Evolutionary conservation across 2,888 invertebrate genomes (phyloP), one percentile per base, ranked within the genome.

Genomic region (Drosophila mimetica): DNA sequence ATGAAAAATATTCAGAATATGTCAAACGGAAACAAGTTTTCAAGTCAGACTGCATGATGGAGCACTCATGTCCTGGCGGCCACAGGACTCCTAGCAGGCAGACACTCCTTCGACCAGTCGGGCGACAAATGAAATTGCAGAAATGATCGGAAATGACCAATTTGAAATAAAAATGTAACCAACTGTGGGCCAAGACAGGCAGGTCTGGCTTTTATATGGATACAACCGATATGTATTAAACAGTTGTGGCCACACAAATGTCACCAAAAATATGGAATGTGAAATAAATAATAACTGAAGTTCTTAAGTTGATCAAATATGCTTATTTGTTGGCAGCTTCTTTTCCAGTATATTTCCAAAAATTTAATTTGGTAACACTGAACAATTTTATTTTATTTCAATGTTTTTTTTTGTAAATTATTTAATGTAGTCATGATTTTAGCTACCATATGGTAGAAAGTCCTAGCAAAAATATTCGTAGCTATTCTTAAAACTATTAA

Each of bases 111-210:
- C 53, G n/a, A 28, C 48, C 74, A 87, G 64, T 69, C 67, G 69
- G 74, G 82, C 87, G 67, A 81, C 74, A 85, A 84, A 88, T 83
- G 80, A 76, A 76, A 76, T 72, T 69, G 73, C 75, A 80, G 77
- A 77, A 84, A 76, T 71, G 72, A 89, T 84, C 89, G 88, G 88
- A 89, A 89, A 89, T 89, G 82, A 88, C 86, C 89, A 89, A 89
- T 89, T 89, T 89, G 72, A 78, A 84, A 76, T 89, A 81, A 81
- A 88, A 88, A 84, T 84, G 69, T 75, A 69, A 37, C 64, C 60
- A 60, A 71, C 57, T 44, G 42, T 42, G 54, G 42, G 46, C 30
- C 34, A 46, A 28, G 37, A 22, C 25, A 66, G 65, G 0, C 36
- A 28, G 18, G 36, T 28, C n/a, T 37, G 18, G 6, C 18, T n/a